phyloP scores from a whole-genome alignment of 2,888 invertebrate species.

The Metellina segmentata region DNA sequence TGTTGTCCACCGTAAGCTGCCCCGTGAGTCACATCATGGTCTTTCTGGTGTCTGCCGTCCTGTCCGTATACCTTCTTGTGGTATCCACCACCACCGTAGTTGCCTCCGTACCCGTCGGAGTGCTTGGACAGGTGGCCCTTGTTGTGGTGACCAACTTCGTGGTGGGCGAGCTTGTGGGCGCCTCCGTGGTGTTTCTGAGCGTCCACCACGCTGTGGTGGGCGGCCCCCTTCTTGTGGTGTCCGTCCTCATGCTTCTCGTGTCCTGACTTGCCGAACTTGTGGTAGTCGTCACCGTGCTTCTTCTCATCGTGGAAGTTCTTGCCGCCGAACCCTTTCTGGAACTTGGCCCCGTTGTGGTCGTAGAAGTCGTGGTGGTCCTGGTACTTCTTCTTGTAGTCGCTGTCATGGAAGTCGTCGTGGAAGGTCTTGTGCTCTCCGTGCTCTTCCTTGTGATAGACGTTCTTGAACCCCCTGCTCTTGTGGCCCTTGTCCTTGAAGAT shows the following conservation, averaged over 20 bases:
- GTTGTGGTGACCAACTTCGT: conserved; percentile 63
- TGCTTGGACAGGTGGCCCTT: conserved; percentile 60
- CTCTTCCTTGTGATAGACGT: conserved; percentile 77
- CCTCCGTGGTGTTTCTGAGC: conserved; percentile 73
- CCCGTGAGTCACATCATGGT: conserved; percentile 65
- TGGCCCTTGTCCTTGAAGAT: conserved; percentile 74
- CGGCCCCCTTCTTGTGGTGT: conserved; percentile 66
- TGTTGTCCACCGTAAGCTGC: conserved; percentile 72
- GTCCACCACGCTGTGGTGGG: conserved; percentile 58
- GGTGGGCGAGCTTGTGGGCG: conserved; percentile 63
- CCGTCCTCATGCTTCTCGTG: conserved; percentile 67
- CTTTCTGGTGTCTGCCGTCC: conserved; percentile 53
- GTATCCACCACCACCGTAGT: conserved; percentile 67
- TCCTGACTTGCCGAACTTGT: conserved; percentile 68
- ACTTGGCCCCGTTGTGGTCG: conserved; percentile 73
- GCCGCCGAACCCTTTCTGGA: conserved; percentile 71
- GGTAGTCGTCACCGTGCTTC: conserved; percentile 72
- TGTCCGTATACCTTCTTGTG: conserved; percentile 71
- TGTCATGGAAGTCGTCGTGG: conserved; percentile 76
- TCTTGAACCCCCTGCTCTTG: conserved; percentile 75
- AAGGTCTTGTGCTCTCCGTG: conserved; percentile 74
- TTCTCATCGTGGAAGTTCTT: conserved; percentile 71
- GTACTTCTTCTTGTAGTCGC: conserved; percentile 77
- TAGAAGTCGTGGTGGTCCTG: conserved; percentile 76
- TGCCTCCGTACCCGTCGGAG: conserved; percentile 60